phyloP scores from a whole-genome alignment of 2,113 vertebrate species.

The Saguinus imperator region DNA sequence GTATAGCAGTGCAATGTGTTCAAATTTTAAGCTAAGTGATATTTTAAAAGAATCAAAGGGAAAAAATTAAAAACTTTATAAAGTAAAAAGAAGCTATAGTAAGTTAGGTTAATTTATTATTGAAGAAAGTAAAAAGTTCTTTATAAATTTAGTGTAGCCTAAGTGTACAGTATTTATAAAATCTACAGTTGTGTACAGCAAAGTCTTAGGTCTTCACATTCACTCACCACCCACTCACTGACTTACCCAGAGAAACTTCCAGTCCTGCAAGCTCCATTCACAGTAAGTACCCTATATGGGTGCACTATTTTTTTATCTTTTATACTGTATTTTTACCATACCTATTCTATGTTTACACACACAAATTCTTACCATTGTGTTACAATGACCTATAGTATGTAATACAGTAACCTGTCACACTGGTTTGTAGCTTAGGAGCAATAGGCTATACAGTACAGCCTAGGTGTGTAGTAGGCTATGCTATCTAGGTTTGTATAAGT shows the following conservation, averaged over 20 bases:
- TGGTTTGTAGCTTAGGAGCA: neutral
- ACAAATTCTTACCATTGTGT: neutral
- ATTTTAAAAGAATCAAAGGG: neutral
- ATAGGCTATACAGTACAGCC: neutral
- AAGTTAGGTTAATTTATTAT: neutral
- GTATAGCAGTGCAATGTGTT: neutral
- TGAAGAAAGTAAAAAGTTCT: neutral
- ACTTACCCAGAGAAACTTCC: neutral
- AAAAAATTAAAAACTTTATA: neutral
- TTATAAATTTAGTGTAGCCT: neutral
- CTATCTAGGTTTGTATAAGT: neutral
- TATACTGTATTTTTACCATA: neutral
- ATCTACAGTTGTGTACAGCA: neutral
- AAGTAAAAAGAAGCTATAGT: neutral
- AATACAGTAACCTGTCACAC: neutral
- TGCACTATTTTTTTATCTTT: neutral
- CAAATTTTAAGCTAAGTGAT: neutral
- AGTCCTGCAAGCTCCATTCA: neutral
- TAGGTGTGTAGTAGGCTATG: neutral
- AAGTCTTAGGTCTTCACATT: neutral
- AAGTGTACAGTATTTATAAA: neutral
- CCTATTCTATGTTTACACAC: neutral
- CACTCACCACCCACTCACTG: neutral
- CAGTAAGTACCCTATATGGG: neutral
- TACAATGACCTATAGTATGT: neutral